Evolutionary conservation across 2,888 invertebrate species (phyloP).

Genomic region (Macropis europaea): DNA sequence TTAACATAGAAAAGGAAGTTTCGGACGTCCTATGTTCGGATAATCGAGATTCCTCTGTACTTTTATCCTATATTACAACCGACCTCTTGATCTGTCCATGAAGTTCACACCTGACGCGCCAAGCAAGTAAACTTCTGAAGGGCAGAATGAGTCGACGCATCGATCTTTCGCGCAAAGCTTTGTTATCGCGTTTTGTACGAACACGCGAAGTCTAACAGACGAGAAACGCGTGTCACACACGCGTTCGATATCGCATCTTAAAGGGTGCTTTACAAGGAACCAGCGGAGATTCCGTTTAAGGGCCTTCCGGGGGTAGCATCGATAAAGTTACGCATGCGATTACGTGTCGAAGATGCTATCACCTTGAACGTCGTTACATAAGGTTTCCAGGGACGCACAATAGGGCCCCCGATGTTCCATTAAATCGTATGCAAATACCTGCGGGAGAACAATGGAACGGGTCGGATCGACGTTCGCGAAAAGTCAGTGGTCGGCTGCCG

Average conservation of each 20-base stretch:
- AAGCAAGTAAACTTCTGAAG: too few relatives aligned
- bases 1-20: too few relatives aligned
- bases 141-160: too few relatives aligned
- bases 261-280: slow-evolving; percentile 11
- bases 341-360: slow-evolving; percentile 64
- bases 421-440: slow-evolving; percentile 71
- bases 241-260: neutral
- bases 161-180: too few relatives aligned
- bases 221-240: neutral
- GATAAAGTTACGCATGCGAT: slow-evolving; percentile 59
- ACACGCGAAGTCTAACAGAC: too few relatives aligned
- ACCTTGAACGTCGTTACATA: slow-evolving; percentile 65
- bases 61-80: too few relatives aligned
- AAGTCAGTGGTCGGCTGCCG: slow-evolving; percentile 58
- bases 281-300: slow-evolving; percentile 21
- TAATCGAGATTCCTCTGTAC: too few relatives aligned
- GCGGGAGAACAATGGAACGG: slow-evolving; percentile 67
- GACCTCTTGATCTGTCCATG: too few relatives aligned
- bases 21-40: too few relatives aligned
- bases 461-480: slow-evolving; percentile 65
- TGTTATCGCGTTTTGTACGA: too few relatives aligned
- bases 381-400: slow-evolving; percentile 67
- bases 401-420: slow-evolving; percentile 66
- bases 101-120: too few relatives aligned
- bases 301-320: slow-evolving; percentile 49